Evolutionary conservation across 2,113 vertebrate genomes (phyloP).

Genomic region (Poeciliopsis retropinna): DNA sequence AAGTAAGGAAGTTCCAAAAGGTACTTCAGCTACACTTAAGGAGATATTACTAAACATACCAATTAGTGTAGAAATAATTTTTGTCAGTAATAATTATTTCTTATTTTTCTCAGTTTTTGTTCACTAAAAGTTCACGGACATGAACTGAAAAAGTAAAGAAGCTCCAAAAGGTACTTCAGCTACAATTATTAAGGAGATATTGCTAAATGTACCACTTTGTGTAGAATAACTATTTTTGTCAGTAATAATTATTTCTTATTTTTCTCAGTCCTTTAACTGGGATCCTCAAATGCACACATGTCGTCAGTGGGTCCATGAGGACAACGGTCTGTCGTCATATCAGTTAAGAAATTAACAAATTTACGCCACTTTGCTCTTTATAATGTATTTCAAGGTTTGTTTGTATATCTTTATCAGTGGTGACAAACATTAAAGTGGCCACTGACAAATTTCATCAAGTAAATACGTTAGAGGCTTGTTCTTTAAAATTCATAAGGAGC

Average conservation of each 20-base stretch:
- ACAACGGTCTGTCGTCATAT: too few species aligned
- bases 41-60: too few species aligned
- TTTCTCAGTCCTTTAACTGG: not conserved
- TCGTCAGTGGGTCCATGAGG: too few species aligned
- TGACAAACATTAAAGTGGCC: too few species aligned
- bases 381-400: not conserved
- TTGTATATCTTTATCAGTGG: not conserved
- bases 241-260: not conserved
- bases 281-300: too few species aligned
- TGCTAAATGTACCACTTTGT: not conserved
- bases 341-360: too few species aligned
- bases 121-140: not conserved
- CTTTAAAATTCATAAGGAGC: not conserved
- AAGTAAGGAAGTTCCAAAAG: not conserved
- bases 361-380: too few species aligned
- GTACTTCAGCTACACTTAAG: too few species aligned
- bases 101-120: not conserved
- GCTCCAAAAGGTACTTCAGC: too few species aligned
- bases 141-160: not conserved
- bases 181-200: too few species aligned
- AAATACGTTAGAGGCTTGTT: not conserved
- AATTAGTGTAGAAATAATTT: not conserved
- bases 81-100: not conserved
- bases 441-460: not conserved
- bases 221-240: not conserved